phyloP scores from a whole-genome alignment of 2,113 vertebrate genomes.

The Mirza zaza region DNA sequence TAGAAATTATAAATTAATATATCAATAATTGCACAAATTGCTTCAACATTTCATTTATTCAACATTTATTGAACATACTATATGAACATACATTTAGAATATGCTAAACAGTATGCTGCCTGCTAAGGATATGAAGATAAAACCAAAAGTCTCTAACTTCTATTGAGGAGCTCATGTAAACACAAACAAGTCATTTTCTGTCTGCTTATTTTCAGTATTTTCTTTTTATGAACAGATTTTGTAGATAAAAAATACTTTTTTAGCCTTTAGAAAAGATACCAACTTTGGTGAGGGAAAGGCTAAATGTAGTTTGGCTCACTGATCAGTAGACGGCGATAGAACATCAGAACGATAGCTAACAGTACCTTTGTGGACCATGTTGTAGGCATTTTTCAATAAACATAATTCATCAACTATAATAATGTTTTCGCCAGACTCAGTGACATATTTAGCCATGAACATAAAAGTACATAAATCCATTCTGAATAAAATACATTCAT shows the following conservation, averaged over 20 bases:
- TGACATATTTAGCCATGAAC: not conserved
- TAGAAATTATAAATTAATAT: not conserved
- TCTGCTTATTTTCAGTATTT: not conserved
- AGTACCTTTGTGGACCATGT: not conserved
- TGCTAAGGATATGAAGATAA: not conserved
- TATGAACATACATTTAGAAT: not conserved
- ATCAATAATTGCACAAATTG: not conserved
- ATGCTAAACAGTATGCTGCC: not conserved
- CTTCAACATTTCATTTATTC: not conserved
- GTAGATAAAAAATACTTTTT: not conserved
- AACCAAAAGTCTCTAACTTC: not conserved
- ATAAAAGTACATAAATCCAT: not conserved
- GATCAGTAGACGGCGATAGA: slow-evolving; percentile 63
- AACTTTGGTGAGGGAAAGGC: not conserved
- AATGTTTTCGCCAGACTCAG: not conserved
- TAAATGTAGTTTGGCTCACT: slow-evolving; percentile 33
- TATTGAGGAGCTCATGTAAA: not conserved
- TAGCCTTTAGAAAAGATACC: not conserved
- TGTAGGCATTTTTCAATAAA: slow-evolving; percentile 13
- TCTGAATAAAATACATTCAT: not conserved
- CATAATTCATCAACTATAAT: not conserved
- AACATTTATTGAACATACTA: not conserved
- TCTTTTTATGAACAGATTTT: slow-evolving; percentile 1
- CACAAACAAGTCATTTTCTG: not conserved
- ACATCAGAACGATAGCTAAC: not conserved